Base-by-base conservation (phyloP, 1,140 invertebrate species). In the Colletes gigas region DNA sequence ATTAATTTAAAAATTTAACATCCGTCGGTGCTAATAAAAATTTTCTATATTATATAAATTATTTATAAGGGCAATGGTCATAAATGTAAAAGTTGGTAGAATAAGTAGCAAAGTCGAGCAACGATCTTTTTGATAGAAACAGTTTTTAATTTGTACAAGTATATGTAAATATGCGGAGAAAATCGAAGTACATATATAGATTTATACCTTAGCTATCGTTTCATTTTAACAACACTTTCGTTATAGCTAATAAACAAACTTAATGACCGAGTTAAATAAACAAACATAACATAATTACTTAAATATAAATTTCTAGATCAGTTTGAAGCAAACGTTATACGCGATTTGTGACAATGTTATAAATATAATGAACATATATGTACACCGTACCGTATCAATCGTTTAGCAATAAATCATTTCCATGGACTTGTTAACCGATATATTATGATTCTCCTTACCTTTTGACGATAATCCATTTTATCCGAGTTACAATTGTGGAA, bases 391-490 rank as follows among this genome's bases (percentile, higher is more conserved):
- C 0, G 50, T 5, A 19, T 63, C 39, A 55, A 57, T 62, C 15
- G 14, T 6, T 14, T 12, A 63, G 30, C n/a, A n/a, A 78, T 21
- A 50, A 41, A 68, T 52, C 63, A 50, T 67, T 14, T 39, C 3
- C 30, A 7, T 21, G 10, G 4, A 9, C 17, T 57, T 66, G 19
- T 65, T 19, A 39, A 65, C 62, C 30, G 30, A 9, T 62, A 41
- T 50, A 69, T 72, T 71, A n/a, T 30, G 9, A 62, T 62, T 44
- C 9, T 21, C 4, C 67, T 78, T 81, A 89, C 90, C 77, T 89
- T 90, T 87, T 89, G 86, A 62, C 88, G 90, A 87, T 90, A 90
- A 88, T 91, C 90, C 90, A 91, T 91, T 69, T 87, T 91, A 85
- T 82, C 57, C 67, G 55, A 63, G 72, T 63, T 71, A 85, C 63